Evolutionary conservation across 2,113 vertebrate genomes (phyloP), one percentile per base, ranked within the genome.

Genomic region (Castor canadensis): DNA sequence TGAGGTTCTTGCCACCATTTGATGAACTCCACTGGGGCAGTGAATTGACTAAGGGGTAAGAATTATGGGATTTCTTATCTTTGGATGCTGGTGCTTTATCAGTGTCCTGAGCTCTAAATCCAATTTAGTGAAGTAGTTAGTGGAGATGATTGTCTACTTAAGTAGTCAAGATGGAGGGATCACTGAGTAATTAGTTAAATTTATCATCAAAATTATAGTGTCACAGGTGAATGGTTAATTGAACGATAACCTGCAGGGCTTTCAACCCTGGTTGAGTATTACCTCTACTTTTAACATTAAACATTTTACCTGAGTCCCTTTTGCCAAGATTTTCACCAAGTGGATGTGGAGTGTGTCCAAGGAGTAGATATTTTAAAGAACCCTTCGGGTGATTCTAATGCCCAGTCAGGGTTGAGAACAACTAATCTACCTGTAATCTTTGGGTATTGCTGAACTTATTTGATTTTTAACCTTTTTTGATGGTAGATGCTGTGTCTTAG

Each of bases 111-210:
- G 45, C 79, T 80, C 79, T 91, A 97, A 96, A 93, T 96, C 79
- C 54, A 96, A 76, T 97, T 96, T 95, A 93, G 89, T 82, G 87
- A 94, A 87, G 81, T 94, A 94, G 87, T 83, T 83, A 76, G 73
- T 84, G 66, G 79, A 89, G 58, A 52, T 64, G 87, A 89, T 87
- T 95, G 89, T 94, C 75, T 77, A 69, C 56, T 81, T 97, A 84
- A 52, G 75, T 64, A 88, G 86, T 83, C n/a, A 89, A 91, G 86
- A n/a, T n/a, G 80, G 95, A 86, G 92, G 69, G 64, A 58, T 87
- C 82, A 62, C 80, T 62, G 89, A 97, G 73, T 94, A 97, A 94
- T 95, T 97, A 93, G 84, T 95, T 90, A 94, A 93, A 96, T 96
- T 96, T 95, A 96, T 97, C 91, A 95, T 94, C 94, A 97, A 80